Percentiles rank a stretch among this genome's conserved stretches.
Conservation (phyloP, 2,113 vertebrate species). For the Micronycteris hirsuta region DNA sequence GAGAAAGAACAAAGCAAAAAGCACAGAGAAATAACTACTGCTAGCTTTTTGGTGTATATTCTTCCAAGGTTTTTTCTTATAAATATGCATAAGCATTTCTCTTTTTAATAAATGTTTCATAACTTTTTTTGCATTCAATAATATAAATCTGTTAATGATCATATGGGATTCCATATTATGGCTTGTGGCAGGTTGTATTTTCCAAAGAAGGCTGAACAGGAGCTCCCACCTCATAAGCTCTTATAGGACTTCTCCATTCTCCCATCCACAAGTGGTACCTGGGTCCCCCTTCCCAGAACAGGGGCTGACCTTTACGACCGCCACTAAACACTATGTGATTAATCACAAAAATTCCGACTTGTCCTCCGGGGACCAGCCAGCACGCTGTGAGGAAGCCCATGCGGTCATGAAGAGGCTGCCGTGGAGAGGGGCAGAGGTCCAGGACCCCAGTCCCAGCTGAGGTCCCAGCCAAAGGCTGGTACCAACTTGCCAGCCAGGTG, state of each 20-base stretch:
- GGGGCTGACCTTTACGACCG: background rate
- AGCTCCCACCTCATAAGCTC: background rate
- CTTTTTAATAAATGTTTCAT: conserved; percentile 8
- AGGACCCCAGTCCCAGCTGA: background rate
- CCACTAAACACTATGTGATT: background rate
- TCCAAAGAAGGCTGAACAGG: background rate
- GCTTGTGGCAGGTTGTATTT: background rate
- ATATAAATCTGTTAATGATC: background rate
- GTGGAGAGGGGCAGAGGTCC: background rate
- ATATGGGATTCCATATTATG: background rate
- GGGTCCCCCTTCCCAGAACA: background rate
- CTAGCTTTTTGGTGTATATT: background rate
- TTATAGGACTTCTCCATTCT: background rate
- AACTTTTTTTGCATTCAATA: background rate
- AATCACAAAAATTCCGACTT: background rate
- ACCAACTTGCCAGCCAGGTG: background rate
- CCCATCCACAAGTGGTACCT: background rate
- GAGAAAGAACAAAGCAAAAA: background rate
- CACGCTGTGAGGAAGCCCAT: background rate
- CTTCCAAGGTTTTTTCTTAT: background rate
- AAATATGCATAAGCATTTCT: background rate
- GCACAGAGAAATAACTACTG: background rate
- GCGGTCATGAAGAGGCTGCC: no score
- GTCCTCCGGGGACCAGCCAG: background rate
- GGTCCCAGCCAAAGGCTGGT: background rate